phyloP scores from a whole-genome alignment of 2,888 invertebrate genomes.

The Andrena bucephala region DNA sequence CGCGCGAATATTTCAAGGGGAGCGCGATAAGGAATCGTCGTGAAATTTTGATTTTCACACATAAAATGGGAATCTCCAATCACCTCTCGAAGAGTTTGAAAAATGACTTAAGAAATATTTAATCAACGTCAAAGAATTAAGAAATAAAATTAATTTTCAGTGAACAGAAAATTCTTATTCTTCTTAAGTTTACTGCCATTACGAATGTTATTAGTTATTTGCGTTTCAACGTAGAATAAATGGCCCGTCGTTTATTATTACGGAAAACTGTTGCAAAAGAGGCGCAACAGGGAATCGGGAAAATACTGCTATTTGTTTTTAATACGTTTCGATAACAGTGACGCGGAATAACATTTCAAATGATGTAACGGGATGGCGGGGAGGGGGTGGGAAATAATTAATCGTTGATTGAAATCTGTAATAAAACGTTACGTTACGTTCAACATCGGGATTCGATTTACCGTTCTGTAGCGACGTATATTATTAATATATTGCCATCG shows the following conservation, averaged over 20 bases:
- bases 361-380: not conserved
- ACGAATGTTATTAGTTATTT: not conserved
- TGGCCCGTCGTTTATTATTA: not conserved
- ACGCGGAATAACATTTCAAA: not conserved
- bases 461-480: not conserved
- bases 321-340: not conserved
- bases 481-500: not conserved
- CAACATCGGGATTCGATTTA: not conserved
- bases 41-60: too few species aligned
- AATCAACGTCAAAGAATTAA: too few species aligned
- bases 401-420: constrained; percentile 20
- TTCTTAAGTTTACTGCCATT: too few species aligned
- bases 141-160: too few species aligned
- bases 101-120: too few species aligned
- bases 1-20: too few species aligned
- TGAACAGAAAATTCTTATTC: too few species aligned
- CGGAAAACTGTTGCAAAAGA: not conserved
- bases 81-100: too few species aligned
- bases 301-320: constrained; percentile 1
- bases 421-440: constrained; percentile 5
- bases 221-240: not conserved
- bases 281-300: not conserved
- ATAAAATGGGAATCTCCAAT: too few species aligned
- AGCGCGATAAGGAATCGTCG: too few species aligned
- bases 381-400: constrained; percentile 8